Percentiles rank a stretch among this genome's conserved stretches.
phyloP scores from a whole-genome alignment of 2,113 vertebrate species.

The Hepsetus odoe region DNA sequence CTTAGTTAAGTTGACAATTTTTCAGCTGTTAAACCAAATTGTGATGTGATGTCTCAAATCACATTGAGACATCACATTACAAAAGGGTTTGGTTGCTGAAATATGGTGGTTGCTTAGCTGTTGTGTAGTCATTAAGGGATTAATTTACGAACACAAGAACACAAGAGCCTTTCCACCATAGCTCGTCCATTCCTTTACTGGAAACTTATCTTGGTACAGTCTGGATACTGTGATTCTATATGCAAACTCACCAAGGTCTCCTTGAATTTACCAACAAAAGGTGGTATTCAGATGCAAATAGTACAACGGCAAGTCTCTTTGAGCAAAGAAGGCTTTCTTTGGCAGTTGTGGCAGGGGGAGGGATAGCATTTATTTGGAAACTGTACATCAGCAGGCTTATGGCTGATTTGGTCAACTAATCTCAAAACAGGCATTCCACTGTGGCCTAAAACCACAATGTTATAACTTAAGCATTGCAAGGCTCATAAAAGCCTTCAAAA shows the following conservation, averaged over 20 bases:
- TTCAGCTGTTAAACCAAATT: too few relatives aligned
- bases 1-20: too few relatives aligned
- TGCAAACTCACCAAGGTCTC: conserved; percentile 73
- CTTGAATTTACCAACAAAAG: conserved; percentile 78
- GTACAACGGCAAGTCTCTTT: conserved; percentile 66
- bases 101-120: too few relatives aligned
- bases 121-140: neutral
- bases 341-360: conserved; percentile 41
- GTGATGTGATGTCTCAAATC: too few relatives aligned
- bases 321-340: conserved; percentile 66
- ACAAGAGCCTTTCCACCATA: conserved; percentile 18
- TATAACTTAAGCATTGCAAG: too few relatives aligned
- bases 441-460: too few relatives aligned
- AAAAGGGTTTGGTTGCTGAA: too few relatives aligned
- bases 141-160: neutral
- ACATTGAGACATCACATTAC: too few relatives aligned
- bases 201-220: conserved; percentile 72
- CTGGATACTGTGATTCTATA: conserved; percentile 66
- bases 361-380: conserved; percentile 44
- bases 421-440: neutral
- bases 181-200: conserved; percentile 61
- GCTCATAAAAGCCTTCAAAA: too few relatives aligned
- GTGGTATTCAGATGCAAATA: conserved; percentile 77
- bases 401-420: conserved; percentile 26
- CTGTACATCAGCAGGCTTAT: conserved; percentile 58